Conservation (phyloP, 1,140 invertebrate genomes). For the Bombus haemorrhoidalis region DNA sequence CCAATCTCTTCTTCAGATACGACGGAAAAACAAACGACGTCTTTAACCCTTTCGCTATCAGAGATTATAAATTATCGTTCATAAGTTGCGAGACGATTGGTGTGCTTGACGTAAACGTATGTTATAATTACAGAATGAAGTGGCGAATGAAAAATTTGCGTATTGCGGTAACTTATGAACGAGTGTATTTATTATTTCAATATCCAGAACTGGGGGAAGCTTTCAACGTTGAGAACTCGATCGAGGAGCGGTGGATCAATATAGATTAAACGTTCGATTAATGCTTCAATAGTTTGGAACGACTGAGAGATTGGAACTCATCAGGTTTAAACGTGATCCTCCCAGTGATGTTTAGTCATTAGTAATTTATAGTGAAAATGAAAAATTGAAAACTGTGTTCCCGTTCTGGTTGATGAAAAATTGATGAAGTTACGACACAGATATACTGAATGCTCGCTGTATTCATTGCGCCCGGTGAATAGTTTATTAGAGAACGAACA, state of each 20-base stretch:
- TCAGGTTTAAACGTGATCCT: not conserved
- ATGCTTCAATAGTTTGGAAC: not conserved
- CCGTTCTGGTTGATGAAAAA: not conserved
- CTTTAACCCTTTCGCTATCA: no score
- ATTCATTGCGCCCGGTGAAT: not conserved
- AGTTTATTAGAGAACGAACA: not conserved
- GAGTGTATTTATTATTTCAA: no score
- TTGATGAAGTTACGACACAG: not conserved
- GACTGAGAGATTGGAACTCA: not conserved
- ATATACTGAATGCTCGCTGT: not conserved
- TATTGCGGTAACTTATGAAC: no score
- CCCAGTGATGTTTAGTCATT: not conserved
- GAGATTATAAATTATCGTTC: no score
- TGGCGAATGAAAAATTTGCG: no score
- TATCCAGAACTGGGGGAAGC: no score
- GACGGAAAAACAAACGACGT: no score
- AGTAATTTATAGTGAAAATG: not conserved
- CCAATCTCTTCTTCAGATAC: no score
- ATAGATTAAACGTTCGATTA: not conserved
- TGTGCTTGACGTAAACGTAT: no score
- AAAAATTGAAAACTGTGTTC: not conserved
- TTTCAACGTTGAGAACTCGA: not conserved
- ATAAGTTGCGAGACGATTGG: no score
- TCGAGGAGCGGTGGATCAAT: not conserved
- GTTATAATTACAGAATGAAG: no score